phyloP scores from a whole-genome alignment of 2,113 vertebrate species.

The Sapayoa aenigma region DNA sequence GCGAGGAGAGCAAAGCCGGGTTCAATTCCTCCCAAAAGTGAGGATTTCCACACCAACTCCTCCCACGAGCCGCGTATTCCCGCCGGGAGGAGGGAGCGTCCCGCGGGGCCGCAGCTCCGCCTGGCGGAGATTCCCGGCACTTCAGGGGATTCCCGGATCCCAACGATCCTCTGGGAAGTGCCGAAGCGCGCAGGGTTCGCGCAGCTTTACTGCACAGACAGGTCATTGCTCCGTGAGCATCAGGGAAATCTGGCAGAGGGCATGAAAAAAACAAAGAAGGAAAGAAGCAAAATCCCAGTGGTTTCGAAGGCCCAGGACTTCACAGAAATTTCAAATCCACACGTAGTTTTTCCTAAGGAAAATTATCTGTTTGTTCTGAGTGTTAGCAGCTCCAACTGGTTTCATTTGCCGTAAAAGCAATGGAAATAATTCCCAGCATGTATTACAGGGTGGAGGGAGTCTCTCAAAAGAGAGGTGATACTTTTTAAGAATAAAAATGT shows the following conservation, averaged over 20 bases:
- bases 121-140: not conserved
- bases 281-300: not conserved
- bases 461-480: not conserved
- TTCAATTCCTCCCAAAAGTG: accelerated
- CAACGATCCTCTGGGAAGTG: not conserved
- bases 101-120: not conserved
- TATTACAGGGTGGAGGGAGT: accelerated
- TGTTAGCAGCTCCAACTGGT: not conserved
- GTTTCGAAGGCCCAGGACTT: not conserved
- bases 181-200: accelerated
- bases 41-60: not conserved
- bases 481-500: not conserved
- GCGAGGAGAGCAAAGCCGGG: not conserved
- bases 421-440: not conserved
- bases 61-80: too few relatives aligned
- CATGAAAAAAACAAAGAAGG: not conserved
- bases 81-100: not conserved
- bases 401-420: not conserved
- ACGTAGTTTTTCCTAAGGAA: not conserved
- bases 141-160: not conserved
- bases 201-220: too few relatives aligned
- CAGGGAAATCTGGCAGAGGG: accelerated
- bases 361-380: accelerated
- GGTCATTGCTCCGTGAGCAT: accelerated
- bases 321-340: not conserved